A percentile compares a stretch with the other conserved stretches of the same genome.
phyloP scores from a whole-genome alignment of 2,797 vertebrate genomes.

The Serranus cabrilla region DNA sequence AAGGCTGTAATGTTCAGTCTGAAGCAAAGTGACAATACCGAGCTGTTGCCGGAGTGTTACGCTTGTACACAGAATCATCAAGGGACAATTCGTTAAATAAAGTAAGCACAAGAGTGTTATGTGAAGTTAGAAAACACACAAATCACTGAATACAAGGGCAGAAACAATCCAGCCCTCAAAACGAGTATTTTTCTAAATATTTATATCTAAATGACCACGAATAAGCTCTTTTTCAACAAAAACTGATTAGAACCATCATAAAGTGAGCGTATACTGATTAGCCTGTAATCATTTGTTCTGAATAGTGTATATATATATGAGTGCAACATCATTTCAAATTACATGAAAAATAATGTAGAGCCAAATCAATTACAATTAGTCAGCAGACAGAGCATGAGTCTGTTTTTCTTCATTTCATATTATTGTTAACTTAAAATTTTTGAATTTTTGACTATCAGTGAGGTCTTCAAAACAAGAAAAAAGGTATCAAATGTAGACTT shows the following conservation, averaged over 20 bases:
- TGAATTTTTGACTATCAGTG: too few relatives aligned
- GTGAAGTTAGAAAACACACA: slow-evolving; percentile 1
- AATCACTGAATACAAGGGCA: not conserved
- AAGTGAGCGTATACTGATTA: not conserved
- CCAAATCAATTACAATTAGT: not conserved
- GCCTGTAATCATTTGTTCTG: not conserved
- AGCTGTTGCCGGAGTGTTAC: not conserved
- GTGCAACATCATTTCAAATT: not conserved
- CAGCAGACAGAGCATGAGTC: not conserved
- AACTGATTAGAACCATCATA: not conserved
- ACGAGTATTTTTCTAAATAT: not conserved
- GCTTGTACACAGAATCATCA: not conserved
- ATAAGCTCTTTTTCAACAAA: not conserved
- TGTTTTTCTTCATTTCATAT: not conserved
- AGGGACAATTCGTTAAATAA: slow-evolving; percentile 13
- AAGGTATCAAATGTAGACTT: too few relatives aligned
- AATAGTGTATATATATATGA: not conserved
- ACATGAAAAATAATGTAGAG: not conserved
- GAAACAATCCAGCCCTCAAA: not conserved
- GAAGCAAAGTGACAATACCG: slow-evolving; percentile 1
- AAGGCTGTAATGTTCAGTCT: slow-evolving; percentile 6
- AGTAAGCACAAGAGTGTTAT: not conserved
- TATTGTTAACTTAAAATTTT: not conserved
- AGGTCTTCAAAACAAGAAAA: too few relatives aligned
- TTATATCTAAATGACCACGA: not conserved